Evolutionary conservation across 2,797 vertebrate species (phyloP).

Genomic region (Decapterus maruadsi): DNA sequence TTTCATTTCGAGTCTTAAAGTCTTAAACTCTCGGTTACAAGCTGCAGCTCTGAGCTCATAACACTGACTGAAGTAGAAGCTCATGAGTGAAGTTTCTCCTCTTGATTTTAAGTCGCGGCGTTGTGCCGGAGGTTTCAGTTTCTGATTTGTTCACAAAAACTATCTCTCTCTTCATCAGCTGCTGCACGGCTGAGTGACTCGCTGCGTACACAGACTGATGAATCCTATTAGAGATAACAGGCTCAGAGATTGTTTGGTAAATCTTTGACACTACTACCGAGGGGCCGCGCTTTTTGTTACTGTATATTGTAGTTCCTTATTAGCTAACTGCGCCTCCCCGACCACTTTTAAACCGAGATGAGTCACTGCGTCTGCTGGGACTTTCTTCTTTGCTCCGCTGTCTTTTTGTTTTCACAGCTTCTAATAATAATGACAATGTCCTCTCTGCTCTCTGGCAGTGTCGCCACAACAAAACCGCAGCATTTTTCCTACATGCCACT

Average conservation of each 20-base stretch:
- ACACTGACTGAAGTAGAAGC: neutral
- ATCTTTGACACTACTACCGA: slow-evolving; percentile 32
- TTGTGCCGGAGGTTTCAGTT: neutral
- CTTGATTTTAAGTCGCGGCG: neutral
- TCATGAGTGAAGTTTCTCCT: slow-evolving; percentile 6
- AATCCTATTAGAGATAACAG: slow-evolving; percentile 56
- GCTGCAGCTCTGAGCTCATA: slow-evolving; percentile 1
- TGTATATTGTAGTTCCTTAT: slow-evolving; percentile 45
- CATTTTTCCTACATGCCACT: neutral
- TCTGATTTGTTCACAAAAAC: slow-evolving; percentile 14
- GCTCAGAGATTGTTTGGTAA: slow-evolving; percentile 48
- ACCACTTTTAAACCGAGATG: slow-evolving; percentile 57
- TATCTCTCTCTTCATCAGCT: slow-evolving; percentile 22
- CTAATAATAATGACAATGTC: slow-evolving; percentile 31
- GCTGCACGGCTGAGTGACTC: slow-evolving; percentile 32
- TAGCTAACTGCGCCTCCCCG: slow-evolving; percentile 47
- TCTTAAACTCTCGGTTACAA: slow-evolving; percentile 3
- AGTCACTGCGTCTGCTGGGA: slow-evolving; percentile 45
- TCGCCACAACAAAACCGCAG: slow-evolving; percentile 6
- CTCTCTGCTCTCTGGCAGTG: slow-evolving; percentile 1
- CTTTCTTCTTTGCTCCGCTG: slow-evolving; percentile 7
- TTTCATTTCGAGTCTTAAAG: neutral
- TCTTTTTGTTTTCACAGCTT: slow-evolving; percentile 22
- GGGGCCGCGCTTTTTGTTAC: slow-evolving; percentile 45
- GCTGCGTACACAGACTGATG: slow-evolving; percentile 19